A percentile compares a stretch with the other conserved stretches of the same genome.
Conservation (phyloP, 2,888 invertebrate species). For the Synanthedon tipuliformis region DNA sequence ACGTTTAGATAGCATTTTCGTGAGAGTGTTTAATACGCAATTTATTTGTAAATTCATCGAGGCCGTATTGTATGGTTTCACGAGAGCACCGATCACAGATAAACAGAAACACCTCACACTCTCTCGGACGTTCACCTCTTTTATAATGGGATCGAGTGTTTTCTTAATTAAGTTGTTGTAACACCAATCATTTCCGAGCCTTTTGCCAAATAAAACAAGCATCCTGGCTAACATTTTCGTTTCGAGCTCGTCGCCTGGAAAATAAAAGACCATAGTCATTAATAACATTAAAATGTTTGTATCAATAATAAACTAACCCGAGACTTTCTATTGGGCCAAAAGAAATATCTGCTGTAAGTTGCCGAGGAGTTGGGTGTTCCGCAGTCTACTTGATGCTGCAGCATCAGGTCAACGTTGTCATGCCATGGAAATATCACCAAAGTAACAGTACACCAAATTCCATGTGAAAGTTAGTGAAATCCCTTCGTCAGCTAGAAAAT, state of each 20-base stretch:
- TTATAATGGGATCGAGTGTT: constrained; percentile 43
- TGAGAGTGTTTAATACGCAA: constrained; percentile 39
- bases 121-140: constrained; percentile 21
- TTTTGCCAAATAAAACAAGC: constrained; percentile 49
- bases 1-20: constrained; percentile 31
- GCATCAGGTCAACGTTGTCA: too few relatives aligned
- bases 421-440: too few relatives aligned
- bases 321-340: too few relatives aligned
- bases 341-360: too few relatives aligned
- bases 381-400: too few relatives aligned
- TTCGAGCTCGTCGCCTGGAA: constrained; percentile 36
- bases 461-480: too few relatives aligned
- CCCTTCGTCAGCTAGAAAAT: too few relatives aligned
- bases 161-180: constrained; percentile 47
- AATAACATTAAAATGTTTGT: too few relatives aligned
- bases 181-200: constrained; percentile 54
- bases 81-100: constrained; percentile 41
- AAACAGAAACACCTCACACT: constrained; percentile 39
- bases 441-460: too few relatives aligned
- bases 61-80: constrained; percentile 45
- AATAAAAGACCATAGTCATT: not conserved
- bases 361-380: too few relatives aligned
- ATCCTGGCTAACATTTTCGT: constrained; percentile 41
- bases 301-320: too few relatives aligned
- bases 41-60: constrained; percentile 56